Evolutionary conservation across 2,113 vertebrate genomes (phyloP), one percentile per base, ranked within the genome.

Genomic region (Nestor notabilis): DNA sequence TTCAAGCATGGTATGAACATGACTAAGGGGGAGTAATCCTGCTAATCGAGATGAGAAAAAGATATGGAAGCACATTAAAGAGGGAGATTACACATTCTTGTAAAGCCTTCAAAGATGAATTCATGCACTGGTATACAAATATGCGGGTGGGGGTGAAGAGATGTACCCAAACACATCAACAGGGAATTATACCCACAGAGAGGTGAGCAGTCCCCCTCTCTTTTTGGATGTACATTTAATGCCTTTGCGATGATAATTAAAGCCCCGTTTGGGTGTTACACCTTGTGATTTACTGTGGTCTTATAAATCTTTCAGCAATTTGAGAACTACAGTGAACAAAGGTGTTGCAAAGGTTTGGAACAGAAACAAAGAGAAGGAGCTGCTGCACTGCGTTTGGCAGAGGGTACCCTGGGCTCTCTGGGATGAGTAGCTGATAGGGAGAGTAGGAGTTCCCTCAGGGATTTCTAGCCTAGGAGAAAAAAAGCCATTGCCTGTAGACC

Each of bases 51-150:
- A 97, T 96, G 39, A 85, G 83, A 93, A 91, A 91, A 50, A 92
- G 95, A 96, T 97, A 96, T 90, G 97, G 96, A 96, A 95, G 70
- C 71, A 94, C 88, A 90, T 96, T 35, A 96, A 96, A 96, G 89
- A 74, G 37, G 60, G 69, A 89, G 90, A 95, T 95, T 78, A 71
- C 31, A 87, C 88, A 86, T 96, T 97, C 95, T 87, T 96, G 90
- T 96, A 68, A 88, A 96, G 60, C 72, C 88, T 96, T 97, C 93
- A 96, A 96, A 97, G 96, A 17, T 88, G 17, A 96, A 87, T 90
- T 86, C 27, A 28, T 66, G 60, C 88, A 43, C 85, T 89, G 85
- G 86, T 87, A 89, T 74, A 96, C 85, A 96, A 93, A 92, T 93
- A 94, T 74, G 78, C 7, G 17, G 90, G 83, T 85, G 56, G 87